Evolutionary conservation across 2,113 vertebrate species (phyloP), one percentile per base, ranked within the genome.

Genomic region (Leucoraja erinaceus): DNA sequence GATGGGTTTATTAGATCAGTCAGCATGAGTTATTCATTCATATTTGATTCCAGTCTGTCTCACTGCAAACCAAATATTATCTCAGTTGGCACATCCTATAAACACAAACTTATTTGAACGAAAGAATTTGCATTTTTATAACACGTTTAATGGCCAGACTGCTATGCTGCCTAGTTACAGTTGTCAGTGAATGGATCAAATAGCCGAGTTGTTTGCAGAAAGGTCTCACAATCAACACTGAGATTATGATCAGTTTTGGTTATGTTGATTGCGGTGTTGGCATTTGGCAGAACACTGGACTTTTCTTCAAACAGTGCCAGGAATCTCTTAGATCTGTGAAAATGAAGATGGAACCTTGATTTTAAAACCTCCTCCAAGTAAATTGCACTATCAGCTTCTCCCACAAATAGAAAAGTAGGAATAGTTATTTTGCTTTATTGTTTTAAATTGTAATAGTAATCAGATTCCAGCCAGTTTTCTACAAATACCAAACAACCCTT

Each of bases 21-120:
- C 28, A 31, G 14, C 61, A 18, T 88, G 84, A 88, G 61, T 66
- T 88, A 88, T 88, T 84, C 31, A n/a, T 66, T 88, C 11, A 88
- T 66, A 66, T 66, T 86, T 88, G n/a, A 88, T 66, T 88, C 61
- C 59, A 88, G 84, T 88, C 84, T 88, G 84, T 61, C 54, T 81
- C 78, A 38, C 78, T 86, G 83, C 83, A 86, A 86, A 61, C 14
- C 59, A 88, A 88, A 88, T 61, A 88, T 88, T 88, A 88, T 59
- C 31, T 88, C 59, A 63, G 84, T 88, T 88, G 84, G 28, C 84
- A 66, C 3, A 10, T 33, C 66, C 28, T 33, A 18, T 6, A 33
- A 88, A 9, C 18, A 18, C 2, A 33, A 88, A 9, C 12, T 63
- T 63, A 10, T 20, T 81, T 22, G 38, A 31, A 72, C 18, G 70